Evolutionary conservation across 2,888 invertebrate species (phyloP), one percentile per base, ranked within the genome.

Genomic region (Taphrorychus bicolor): DNA sequence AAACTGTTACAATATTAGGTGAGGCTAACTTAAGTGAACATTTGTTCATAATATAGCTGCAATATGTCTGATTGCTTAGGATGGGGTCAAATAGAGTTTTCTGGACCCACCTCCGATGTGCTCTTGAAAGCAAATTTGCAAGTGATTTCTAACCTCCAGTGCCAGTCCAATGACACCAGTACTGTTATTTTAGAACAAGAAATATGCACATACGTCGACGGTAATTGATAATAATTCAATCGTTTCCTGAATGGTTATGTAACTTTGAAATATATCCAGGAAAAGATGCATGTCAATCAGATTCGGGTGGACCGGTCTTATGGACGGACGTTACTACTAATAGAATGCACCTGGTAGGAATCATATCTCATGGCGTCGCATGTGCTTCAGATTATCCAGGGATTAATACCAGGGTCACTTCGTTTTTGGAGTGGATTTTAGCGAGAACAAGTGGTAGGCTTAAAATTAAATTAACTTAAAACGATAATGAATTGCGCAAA

Each of bases 1-100:
- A 72, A 1, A 76, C 71, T n/a, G 83, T 86, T 0, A 84, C 82
- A 11, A 76, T 83, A 19, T 70, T 85, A 59, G 87, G 87, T 86
- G 78, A 76, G 77, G 23, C 11, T 19, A 11, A 51, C 3, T 19
- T 1, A 9, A 19, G n/a, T 21, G n/a, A n/a, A n/a, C n/a, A n/a
- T 45, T 45, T 45, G 18, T 45, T 45, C 5, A 17, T 2, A 32
- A 32, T 7, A 32, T 32, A 11, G n/a, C 9, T 14, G 21, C 9
- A 4, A 18, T 54, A 16, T 23, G 1, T 21, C 16, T 53, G 16
- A 24, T 1, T 17, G 3, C 7, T 32, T 71, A 90, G 90, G 90
- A 53, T 90, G 89, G 89, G 89, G 90, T 5, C 84, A 85, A 0
- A 62, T 75, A 0, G 83, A 79, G 14, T 80, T 82, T 56, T 86